These are phyloP conservation scores for Mastigias papua DNA, from an alignment of 30 jellyfish, hydroid and myxozoan genomes.

Conservation along the genomic window DNA sequence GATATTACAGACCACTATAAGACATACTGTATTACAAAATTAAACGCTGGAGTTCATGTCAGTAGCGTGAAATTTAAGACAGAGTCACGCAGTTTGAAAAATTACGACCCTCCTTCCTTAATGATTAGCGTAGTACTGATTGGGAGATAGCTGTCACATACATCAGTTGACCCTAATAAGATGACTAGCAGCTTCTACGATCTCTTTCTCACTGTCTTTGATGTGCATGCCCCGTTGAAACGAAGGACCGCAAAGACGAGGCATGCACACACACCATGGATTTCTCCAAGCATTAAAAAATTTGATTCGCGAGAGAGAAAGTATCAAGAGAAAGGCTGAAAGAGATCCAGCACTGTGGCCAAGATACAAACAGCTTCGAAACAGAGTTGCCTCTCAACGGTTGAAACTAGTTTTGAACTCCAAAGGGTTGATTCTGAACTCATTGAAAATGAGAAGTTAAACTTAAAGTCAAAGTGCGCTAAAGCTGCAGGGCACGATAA, in stretches of 20 bases:
- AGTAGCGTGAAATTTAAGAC: too few species aligned
- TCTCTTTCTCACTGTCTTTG: too few species aligned
- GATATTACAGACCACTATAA: too few species aligned
- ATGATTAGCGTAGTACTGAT: conserved; percentile 28
- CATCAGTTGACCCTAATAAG: conserved; percentile 2
- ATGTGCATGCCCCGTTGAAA: conserved; percentile 22
- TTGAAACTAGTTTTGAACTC: too few species aligned
- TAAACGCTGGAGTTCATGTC: too few species aligned
- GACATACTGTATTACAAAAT: too few species aligned
- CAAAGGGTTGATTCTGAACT: too few species aligned
- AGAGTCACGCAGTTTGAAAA: too few species aligned
- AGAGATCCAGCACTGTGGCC: too few species aligned
- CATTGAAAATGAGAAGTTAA: too few species aligned
- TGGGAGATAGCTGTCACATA: not conserved
- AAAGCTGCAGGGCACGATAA: too few species aligned
- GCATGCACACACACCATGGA: conserved; percentile 43
- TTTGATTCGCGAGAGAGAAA: conserved; percentile 45
- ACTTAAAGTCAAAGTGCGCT: too few species aligned
- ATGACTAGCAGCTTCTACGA: conserved; percentile 23
- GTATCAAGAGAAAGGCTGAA: conserved; percentile 17
- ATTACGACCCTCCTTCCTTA: conserved; percentile 3
- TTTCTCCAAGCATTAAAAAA: conserved; percentile 25
- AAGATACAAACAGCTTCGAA: conserved; percentile 34
- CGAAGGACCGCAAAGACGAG: conserved; percentile 24
- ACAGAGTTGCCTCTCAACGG: conserved; percentile 36